Evolutionary conservation across 1,140 invertebrate species (phyloP), one percentile per base, ranked within the genome.

Genomic region (Phortica variegata): DNA sequence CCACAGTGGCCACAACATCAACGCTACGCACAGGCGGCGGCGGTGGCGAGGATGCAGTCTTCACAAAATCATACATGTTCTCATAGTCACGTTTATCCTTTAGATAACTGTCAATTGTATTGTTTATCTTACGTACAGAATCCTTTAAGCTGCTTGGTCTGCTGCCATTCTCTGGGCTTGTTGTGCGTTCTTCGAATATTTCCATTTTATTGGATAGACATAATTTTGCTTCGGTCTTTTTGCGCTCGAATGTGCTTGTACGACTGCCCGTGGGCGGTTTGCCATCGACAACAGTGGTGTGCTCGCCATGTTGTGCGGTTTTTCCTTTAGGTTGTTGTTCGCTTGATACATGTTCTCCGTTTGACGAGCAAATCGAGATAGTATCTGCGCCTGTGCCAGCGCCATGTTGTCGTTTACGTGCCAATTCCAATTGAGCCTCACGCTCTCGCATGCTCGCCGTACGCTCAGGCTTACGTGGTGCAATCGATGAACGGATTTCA

Each of bases 361-460:
- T 75, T 75, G 72, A 75, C 65, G 72, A 75, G 73, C 72, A 75
- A 75, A 75, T 73, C 52, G 72, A 75, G 62, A 75, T 70, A 68
- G 69, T 75, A 72, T 75, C 72, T 51, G 56, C 63, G 41, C 73
- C 60, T 52, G 65, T 58, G 36, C 59, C 58, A 16, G 16, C 26
- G 20, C 34, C 37, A 26, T 15, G 33, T 26, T 56, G 75, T 56
- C 55, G 77, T 77, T 76, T 81, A 65, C 57, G 80, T 23, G 82
- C 78, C 43, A 84, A 74, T 60, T 84, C 83, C 56, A 84, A 69
- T 54, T 81, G 81, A 5, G 83, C 82, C 69, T 85, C 84, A 41
- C 83, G 74, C 71, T 90, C 87, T 60, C 87, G 80, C 85, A 90
- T 87, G 69, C 88, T 90, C 6, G 87, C 87, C 15, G 88, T 90